Conservation (phyloP, 2,113 vertebrate species). For the Zosterops pallidus region DNA sequence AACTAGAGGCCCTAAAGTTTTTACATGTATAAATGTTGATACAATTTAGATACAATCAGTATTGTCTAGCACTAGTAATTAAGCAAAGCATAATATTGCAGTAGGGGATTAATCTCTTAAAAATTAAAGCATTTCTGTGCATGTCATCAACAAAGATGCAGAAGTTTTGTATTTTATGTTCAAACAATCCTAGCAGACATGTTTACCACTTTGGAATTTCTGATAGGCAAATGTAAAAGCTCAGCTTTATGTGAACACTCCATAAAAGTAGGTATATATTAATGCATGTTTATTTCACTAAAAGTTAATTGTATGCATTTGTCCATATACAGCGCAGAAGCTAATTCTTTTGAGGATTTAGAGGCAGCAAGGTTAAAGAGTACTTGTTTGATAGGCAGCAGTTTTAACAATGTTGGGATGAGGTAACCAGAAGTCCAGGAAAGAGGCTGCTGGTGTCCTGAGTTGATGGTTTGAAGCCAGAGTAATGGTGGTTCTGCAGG, state of each 20-base stretch:
- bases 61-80: neutral
- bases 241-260: neutral
- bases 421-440: neutral
- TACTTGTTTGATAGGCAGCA: neutral
- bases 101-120: neutral
- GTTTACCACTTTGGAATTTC: neutral
- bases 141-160: neutral
- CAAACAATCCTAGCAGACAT: neutral
- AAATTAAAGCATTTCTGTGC: neutral
- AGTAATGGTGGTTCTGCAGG: accelerated
- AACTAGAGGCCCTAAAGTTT: no score
- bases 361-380: neutral
- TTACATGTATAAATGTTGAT: neutral
- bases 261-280: neutral
- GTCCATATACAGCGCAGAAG: neutral
- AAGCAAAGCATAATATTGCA: neutral
- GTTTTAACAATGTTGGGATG: neutral
- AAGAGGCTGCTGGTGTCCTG: neutral
- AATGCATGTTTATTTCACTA: neutral
- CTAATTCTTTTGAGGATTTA: neutral
- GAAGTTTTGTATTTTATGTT: neutral
- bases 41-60: neutral
- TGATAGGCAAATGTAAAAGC: neutral
- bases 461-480: neutral
- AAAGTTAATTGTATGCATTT: neutral